phyloP scores from a whole-genome alignment of 2,888 invertebrate species.

The Bembecia ichneumoniformis region DNA sequence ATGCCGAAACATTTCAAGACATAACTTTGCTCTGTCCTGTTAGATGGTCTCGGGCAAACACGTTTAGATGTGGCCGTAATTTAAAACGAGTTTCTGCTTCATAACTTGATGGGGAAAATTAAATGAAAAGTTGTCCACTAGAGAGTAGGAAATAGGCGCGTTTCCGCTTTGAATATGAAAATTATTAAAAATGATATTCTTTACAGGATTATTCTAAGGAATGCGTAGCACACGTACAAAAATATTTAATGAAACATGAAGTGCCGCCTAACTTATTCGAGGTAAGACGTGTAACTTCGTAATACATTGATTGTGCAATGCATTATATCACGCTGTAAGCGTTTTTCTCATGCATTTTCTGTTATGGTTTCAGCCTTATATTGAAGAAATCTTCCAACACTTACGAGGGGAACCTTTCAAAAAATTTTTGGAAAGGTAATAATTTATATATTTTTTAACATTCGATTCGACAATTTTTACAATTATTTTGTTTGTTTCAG shows the following conservation, averaged over 20 bases:
- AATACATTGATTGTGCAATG: neutral
- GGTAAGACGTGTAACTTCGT: conserved; percentile 70
- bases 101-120: neutral
- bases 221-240: conserved; percentile 97
- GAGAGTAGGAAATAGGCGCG: neutral
- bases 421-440: conserved; percentile 97
- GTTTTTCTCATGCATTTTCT: conserved; percentile 6
- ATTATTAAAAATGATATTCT: neutral
- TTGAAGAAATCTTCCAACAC: conserved; percentile 99
- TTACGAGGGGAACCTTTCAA: conserved; percentile 97
- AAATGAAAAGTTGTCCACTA: neutral
- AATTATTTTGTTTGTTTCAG: conserved; percentile 69
- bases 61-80: neutral
- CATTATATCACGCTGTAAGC: neutral
- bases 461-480: conserved; percentile 3
- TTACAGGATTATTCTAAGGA: conserved; percentile 98
- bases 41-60: neutral
- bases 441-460: conserved; percentile 4
- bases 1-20: neutral
- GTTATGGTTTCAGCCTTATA: conserved; percentile 90
- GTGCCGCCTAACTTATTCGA: conserved; percentile 98
- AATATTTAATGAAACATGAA: conserved; percentile 96
- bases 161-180: neutral
- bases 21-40: neutral
- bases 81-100: neutral